Conservation (phyloP, 2,797 vertebrate genomes). For the Cynodonichthys magdalenae region DNA sequence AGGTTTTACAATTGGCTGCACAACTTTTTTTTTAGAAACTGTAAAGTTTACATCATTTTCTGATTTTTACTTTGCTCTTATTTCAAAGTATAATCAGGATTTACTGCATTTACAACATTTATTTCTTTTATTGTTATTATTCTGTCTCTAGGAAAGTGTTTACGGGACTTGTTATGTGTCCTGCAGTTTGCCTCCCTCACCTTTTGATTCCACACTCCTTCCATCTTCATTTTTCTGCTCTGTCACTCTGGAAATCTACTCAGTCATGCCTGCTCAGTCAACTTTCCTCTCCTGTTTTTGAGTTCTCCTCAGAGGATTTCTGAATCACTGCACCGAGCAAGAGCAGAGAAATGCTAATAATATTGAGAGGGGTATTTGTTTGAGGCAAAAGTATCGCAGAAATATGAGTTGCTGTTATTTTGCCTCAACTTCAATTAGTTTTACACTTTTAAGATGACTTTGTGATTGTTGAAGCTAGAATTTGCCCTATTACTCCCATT, state of each 20-base stretch:
- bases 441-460: neutral
- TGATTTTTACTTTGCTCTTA: slow-evolving; percentile 3
- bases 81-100: neutral
- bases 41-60: slow-evolving; percentile 24
- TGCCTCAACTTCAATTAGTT: neutral
- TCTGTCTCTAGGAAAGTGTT: slow-evolving; percentile 29
- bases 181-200: slow-evolving; percentile 6
- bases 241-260: slow-evolving; percentile 42
- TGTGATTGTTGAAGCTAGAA: neutral
- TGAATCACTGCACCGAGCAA: slow-evolving; percentile 3
- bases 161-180: neutral
- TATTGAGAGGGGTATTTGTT: neutral
- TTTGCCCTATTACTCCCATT: neutral
- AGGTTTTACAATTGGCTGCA: slow-evolving; percentile 34
- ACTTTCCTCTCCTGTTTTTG: slow-evolving; percentile 19
- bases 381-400: neutral
- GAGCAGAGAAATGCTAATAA: neutral
- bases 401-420: neutral
- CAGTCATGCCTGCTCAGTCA: slow-evolving; percentile 38
- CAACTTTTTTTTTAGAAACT: slow-evolving; percentile 26
- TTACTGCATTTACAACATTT: slow-evolving; percentile 1
- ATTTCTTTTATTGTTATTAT: neutral
- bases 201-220: slow-evolving; percentile 19
- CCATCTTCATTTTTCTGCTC: slow-evolving; percentile 40
- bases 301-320: slow-evolving; percentile 21